Evolutionary conservation across 2,888 invertebrate species (phyloP), one percentile per base, ranked within the genome.

Genomic region (Thymelicus lineola): DNA sequence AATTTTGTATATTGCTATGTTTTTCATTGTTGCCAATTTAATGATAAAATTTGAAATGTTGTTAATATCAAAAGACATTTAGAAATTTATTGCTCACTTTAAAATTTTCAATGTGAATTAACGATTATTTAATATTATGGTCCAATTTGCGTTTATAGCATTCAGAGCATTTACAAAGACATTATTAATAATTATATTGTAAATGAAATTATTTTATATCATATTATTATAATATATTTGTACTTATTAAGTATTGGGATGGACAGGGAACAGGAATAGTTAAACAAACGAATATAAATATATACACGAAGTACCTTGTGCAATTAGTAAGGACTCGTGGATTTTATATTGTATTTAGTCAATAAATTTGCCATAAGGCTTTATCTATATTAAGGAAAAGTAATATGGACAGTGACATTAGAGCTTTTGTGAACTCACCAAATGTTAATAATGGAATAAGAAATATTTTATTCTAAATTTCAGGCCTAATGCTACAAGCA

Each of bases 1-100:
- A 75, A 75, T 79, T 80, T 81, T 81, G 73, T 81, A 80, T 72
- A 77, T 79, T 82, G 83, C 83, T 80, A 78, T 80, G 86, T 88
- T 85, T 87, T 86, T 86, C 77, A 89, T 86, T 90, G 91, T 92
- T 91, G 92, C 90, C 90, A 92, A 91, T 86, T 84, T 84, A 80
- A 82, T 73, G 74, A 74, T 74, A 74, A 73, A 75, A 73, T 72
- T 71, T 66, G 66, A 73, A 69, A 72, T 58, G 60, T 64, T 69
- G 36, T 72, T 59, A 72, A 71, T 74, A 72, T 72, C 59, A 73
- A 75, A 72, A 67, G 20, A 61, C 61, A 62, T 61, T 61, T 53
- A 72, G 71, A 73, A 65, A 71, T 75, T 71, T 71, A 79, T 79
- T 80, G 81, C 82, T 82, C 82, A 82, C 79, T 73, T 38, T 58